Conservation (phyloP, 2,888 invertebrate species). For the Andrena haemorrhoa region DNA sequence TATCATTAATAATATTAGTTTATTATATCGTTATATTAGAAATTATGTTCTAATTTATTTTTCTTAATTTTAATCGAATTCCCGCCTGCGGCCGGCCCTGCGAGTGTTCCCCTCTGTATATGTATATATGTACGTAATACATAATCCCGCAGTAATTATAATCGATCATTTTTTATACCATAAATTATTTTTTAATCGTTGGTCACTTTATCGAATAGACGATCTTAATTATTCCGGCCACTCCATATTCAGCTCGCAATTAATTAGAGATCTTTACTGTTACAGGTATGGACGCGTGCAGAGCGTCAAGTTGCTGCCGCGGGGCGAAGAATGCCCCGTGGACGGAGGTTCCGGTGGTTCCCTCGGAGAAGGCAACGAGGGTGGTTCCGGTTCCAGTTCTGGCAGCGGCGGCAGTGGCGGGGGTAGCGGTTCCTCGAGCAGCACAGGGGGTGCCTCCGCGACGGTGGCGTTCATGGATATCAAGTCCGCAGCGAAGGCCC, state of each 20-base stretch:
- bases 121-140: too few species aligned
- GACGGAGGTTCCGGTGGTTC: conserved; percentile 85
- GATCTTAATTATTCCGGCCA: background rate
- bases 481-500: conserved; percentile 97
- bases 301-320: conserved; percentile 96
- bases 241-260: background rate
- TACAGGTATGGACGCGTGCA: conserved; percentile 98
- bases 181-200: background rate
- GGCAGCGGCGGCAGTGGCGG: conserved; percentile 82
- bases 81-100: too few species aligned
- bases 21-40: too few species aligned
- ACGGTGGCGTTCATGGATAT: conserved; percentile 98
- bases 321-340: conserved; percentile 85
- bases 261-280: conserved; percentile 66
- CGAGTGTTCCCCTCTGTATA: too few species aligned
- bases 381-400: conserved; percentile 78
- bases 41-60: too few species aligned
- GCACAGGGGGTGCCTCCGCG: conserved; percentile 91
- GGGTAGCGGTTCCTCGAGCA: conserved; percentile 85
- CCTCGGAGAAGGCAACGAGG: conserved; percentile 85
- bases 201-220: background rate
- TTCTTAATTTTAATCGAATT: too few species aligned
- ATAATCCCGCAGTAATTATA: too few species aligned
- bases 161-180: too few species aligned
- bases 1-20: too few species aligned